Evolutionary conservation across 1,140 invertebrate species (phyloP).

Genomic region (Coptotermes formosanus): DNA sequence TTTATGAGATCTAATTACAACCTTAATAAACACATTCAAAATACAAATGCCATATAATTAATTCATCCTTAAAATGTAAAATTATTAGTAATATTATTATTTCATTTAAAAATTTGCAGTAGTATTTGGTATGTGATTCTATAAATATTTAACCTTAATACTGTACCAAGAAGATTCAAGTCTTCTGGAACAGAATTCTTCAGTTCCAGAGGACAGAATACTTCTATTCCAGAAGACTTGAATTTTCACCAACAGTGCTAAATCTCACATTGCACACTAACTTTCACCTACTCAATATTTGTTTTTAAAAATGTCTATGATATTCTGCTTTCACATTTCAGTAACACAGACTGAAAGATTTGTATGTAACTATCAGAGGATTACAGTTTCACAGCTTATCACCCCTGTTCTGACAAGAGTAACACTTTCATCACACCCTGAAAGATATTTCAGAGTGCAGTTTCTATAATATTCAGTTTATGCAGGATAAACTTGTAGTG

Average conservation of each 20-base stretch:
- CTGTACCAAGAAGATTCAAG: background rate
- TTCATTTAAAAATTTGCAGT: background rate
- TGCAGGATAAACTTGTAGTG: background rate
- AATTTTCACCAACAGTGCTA: too few relatives aligned
- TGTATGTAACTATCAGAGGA: background rate
- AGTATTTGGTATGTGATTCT: background rate
- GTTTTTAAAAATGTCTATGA: background rate
- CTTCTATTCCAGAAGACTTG: too few relatives aligned
- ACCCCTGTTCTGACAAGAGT: background rate
- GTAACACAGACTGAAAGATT: background rate
- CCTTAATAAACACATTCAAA: background rate
- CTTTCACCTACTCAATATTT: background rate
- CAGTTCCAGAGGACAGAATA: too few relatives aligned
- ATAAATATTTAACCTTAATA: background rate
- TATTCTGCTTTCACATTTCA: background rate
- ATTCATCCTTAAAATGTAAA: background rate
- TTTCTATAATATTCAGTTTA: background rate
- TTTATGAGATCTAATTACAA: background rate
- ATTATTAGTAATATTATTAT: background rate
- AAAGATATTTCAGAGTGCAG: background rate
- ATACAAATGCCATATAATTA: background rate
- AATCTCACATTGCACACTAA: too few relatives aligned
- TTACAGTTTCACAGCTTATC: background rate
- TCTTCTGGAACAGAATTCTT: too few relatives aligned
- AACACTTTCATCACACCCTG: background rate